Conservation (phyloP, 2,888 invertebrate species). For the Diaprepes abbreviatus region DNA sequence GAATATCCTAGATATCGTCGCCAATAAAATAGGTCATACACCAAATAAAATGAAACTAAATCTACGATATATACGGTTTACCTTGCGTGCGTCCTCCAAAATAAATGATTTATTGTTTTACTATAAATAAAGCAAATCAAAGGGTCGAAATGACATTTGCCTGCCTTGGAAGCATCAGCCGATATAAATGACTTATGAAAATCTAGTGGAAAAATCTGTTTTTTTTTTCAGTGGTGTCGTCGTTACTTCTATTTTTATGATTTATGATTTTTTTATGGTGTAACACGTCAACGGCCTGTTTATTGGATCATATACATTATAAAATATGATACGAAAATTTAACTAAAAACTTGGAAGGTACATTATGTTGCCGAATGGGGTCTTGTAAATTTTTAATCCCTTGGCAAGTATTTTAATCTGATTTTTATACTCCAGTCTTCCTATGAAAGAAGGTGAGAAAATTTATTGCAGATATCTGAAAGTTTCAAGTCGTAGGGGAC, state of each 20-base stretch:
- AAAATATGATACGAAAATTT: too few species aligned
- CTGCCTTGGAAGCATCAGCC: slow-evolving; percentile 38
- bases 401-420: too few species aligned
- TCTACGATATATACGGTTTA: slow-evolving; percentile 3
- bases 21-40: slow-evolving; percentile 30
- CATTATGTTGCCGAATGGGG: too few species aligned
- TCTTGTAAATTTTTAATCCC: too few species aligned
- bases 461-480: too few species aligned
- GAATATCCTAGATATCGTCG: neutral
- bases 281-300: neutral
- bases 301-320: too few species aligned
- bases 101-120: slow-evolving; percentile 40
- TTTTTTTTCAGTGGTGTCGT: slow-evolving; percentile 25
- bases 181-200: slow-evolving; percentile 4
- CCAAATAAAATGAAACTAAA: slow-evolving; percentile 23
- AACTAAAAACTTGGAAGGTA: too few species aligned
- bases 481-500: too few species aligned
- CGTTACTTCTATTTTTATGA: neutral
- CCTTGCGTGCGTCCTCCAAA: slow-evolving; percentile 30
- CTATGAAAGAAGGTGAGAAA: too few species aligned
- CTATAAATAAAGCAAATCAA: slow-evolving; percentile 41
- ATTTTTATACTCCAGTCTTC: too few species aligned
- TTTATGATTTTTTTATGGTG: neutral
- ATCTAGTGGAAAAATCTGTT: neutral
- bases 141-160: slow-evolving; percentile 35